These are phyloP conservation scores for Drosophila athabasca DNA, from an alignment of 1,140 invertebrate genomes.

Conservation along the genomic window DNA sequence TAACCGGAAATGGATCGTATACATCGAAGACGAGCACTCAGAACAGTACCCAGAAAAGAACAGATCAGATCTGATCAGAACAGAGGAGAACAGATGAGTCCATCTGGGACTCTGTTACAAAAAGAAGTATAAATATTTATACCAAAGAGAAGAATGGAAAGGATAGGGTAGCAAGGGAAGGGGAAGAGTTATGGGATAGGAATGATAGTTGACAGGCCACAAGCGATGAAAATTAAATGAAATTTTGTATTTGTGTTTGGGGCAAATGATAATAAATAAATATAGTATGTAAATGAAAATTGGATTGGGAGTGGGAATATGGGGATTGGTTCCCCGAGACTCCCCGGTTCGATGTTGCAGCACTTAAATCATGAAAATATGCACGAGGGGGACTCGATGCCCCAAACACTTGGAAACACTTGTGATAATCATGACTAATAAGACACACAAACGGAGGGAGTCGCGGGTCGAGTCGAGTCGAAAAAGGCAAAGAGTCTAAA, in stretches of 20 bases:
- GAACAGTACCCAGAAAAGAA: not conserved
- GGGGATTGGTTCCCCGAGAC: not conserved
- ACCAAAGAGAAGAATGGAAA: conserved; percentile 18
- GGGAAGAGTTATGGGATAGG: not conserved
- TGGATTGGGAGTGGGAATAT: not conserved
- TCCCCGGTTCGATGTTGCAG: conserved; percentile 24
- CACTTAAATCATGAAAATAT: conserved; percentile 13
- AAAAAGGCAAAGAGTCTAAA: conserved; percentile 25
- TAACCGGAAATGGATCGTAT: too few relatives aligned
- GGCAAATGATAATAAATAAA: conserved; percentile 80
- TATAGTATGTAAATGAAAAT: conserved; percentile 53
- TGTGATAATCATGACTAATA: conserved; percentile 82
- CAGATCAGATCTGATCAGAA: conserved; percentile 8
- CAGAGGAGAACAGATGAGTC: not conserved
- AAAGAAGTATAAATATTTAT: conserved; percentile 70
- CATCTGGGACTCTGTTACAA: conserved; percentile 35
- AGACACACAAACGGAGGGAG: conserved; percentile 58
- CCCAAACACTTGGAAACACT: conserved; percentile 67
- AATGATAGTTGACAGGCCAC: not conserved
- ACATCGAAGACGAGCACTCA: too few relatives aligned
- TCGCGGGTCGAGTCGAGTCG: not conserved
- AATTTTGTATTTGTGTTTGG: conserved; percentile 39
- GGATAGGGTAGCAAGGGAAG: not conserved
- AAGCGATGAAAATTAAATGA: conserved; percentile 30
- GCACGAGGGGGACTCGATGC: conserved; percentile 9